A percentile compares a stretch with the other conserved stretches of the same genome.
phyloP scores from a whole-genome alignment of 2,797 vertebrate species.

The Clamator glandarius region DNA sequence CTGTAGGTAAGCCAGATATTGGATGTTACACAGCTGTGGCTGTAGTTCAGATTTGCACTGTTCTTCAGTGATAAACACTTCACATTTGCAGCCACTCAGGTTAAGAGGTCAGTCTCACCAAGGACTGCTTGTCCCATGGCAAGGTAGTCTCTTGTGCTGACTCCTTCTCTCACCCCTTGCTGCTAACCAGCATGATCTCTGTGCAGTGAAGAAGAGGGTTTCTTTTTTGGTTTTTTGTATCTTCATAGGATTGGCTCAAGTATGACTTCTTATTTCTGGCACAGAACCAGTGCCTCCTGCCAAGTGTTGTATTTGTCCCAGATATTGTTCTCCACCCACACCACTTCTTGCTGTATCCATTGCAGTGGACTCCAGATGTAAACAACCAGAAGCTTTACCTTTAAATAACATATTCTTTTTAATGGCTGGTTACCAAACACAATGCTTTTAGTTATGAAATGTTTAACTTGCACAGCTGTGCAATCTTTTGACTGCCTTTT shows the following conservation, averaged over 20 bases:
- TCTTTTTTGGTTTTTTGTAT: not conserved
- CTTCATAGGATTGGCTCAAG: not conserved
- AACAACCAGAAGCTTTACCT: not conserved
- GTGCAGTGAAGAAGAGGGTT: not conserved
- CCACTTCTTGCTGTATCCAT: not conserved
- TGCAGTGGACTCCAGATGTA: not conserved
- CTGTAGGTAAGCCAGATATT: fast-evolving
- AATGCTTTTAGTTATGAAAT: not conserved
- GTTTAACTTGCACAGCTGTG: not conserved
- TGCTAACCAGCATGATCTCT: not conserved
- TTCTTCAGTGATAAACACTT: not conserved
- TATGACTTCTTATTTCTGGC: not conserved
- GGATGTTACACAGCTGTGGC: not conserved
- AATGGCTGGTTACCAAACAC: not conserved
- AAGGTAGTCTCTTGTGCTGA: not conserved
- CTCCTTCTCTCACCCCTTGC: not conserved
- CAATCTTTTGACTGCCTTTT: not conserved
- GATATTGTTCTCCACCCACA: not conserved
- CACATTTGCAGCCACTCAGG: not conserved
- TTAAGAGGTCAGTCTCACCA: not conserved
- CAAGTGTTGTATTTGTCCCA: not conserved
- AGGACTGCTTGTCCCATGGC: fast-evolving
- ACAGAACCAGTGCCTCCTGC: not conserved
- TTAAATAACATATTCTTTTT: not conserved
- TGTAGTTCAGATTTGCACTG: not conserved